Percentiles rank a stretch among this genome's conserved stretches.
Evolutionary conservation across 2,113 vertebrate species (phyloP).

Genomic region (Muscicapa adusta): DNA sequence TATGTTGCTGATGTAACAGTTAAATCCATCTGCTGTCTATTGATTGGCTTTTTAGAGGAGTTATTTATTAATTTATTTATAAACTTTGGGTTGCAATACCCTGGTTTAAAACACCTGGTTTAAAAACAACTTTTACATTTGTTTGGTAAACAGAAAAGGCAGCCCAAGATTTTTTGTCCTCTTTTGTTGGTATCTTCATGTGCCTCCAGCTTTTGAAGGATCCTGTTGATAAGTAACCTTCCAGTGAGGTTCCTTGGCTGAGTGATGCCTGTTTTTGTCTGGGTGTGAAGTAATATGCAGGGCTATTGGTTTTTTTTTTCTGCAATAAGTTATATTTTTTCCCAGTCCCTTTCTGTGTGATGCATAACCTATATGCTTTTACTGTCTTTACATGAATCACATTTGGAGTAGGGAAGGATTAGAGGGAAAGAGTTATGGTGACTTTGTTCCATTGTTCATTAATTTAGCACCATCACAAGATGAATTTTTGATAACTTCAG

Average conservation of each 20-base stretch:
- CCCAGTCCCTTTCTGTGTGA: background rate
- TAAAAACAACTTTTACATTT: constrained; percentile 39
- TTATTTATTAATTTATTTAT: constrained; percentile 49
- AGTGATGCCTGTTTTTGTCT: background rate
- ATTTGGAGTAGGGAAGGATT: background rate
- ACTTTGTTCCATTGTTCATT: background rate
- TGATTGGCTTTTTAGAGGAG: constrained; percentile 25
- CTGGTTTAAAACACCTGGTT: background rate
- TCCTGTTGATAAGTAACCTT: background rate
- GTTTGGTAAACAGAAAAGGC: background rate
- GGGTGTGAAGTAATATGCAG: background rate
- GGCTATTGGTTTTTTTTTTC: background rate
- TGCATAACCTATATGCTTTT: background rate
- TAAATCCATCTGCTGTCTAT: constrained; percentile 29
- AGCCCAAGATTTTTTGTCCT: background rate
- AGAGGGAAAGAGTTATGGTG: background rate
- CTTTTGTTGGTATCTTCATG: background rate
- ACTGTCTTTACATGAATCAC: background rate
- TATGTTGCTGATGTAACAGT: constrained; percentile 2
- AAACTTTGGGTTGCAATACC: constrained; percentile 30
- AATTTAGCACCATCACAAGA: background rate
- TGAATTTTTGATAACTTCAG: background rate
- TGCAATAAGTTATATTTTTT: background rate
- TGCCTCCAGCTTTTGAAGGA: background rate
- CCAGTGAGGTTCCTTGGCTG: background rate